Base-by-base conservation (phyloP, 1,140 invertebrate species). In the Pseudomyrmex sp. region DNA sequence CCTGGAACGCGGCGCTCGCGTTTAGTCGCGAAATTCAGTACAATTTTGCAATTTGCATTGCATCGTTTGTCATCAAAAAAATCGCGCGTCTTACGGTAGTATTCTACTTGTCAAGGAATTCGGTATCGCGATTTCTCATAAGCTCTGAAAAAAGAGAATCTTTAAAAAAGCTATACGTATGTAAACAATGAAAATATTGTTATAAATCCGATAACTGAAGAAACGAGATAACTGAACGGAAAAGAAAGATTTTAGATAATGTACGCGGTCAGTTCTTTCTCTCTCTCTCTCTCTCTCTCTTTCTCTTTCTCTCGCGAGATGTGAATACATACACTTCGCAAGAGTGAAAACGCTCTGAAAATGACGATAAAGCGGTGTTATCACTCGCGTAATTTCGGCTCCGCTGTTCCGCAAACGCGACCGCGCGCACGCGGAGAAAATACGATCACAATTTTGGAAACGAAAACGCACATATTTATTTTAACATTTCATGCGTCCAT, bases 41-140 rank as follows among this genome's bases (percentile, higher is more conserved):
- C 50, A 72, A 70, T 89, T 84, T 56, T 2, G 48, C 59, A 86
- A 91, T 90, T 92, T 90, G 85, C 88, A 88, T 91, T 46, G 61
- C 85, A 86, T 88, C 83, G 85, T 75, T 87, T 86, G 86, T 85
- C 83, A 2, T 12, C 35, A 35, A 35, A 35, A 35, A 35, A 35
- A 35, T 35, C 7, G 5, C 35, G 15, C 54, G 4, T 72, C 46
- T 70, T 48, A 2, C 52, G 44, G 23, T 20, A 18, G n/a, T 15
- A 70, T 35, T 10, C 54, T 59, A 69, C 54, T 69, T 44, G 35
- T 1, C 50, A 77, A 12, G n/a, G 4, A 4, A 2, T 12, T 2
- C 9, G 15, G 5, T 44, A 59, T 70, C 50, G 50, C 58, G 5
- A 35, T 35, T 35, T 69, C 35, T 46, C 13, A n/a, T 15, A n/a